These are phyloP conservation scores for Paralvinella palmiformis DNA, from an alignment of 1,140 invertebrate species.

Conservation along the genomic window DNA sequence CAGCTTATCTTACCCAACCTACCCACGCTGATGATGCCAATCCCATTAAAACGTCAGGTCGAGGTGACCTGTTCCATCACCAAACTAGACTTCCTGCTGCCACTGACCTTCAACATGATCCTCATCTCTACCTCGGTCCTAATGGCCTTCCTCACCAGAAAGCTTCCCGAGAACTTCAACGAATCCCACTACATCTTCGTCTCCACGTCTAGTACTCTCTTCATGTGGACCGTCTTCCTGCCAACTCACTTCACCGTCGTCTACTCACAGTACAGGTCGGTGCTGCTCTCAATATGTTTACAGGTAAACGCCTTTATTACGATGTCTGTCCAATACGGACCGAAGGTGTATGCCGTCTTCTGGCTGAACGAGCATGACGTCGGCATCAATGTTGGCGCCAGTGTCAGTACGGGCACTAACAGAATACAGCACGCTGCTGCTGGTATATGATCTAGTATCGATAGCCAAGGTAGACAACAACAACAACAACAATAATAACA, in stretches of 20 bases:
- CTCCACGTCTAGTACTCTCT: slow-evolving; percentile 31
- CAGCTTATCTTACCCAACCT: background rate
- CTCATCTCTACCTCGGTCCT: background rate
- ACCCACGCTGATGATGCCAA: background rate
- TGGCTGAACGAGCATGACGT: background rate
- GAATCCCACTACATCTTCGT: slow-evolving; percentile 36
- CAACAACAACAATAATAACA: too few species aligned
- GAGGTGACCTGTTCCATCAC: background rate
- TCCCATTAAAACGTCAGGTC: background rate
- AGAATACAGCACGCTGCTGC: too few species aligned
- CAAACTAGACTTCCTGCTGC: background rate
- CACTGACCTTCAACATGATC: background rate
- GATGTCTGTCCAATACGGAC: too few species aligned
- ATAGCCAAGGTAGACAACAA: too few species aligned
- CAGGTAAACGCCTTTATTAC: too few species aligned
- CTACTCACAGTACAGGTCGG: slow-evolving; percentile 18
- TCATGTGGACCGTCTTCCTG: slow-evolving; percentile 34
- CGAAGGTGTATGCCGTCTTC: too few species aligned
- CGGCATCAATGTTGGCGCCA: too few species aligned
- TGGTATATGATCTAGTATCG: too few species aligned
- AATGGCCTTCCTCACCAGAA: slow-evolving; percentile 60
- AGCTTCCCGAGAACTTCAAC: slow-evolving; percentile 37
- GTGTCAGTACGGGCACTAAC: too few species aligned
- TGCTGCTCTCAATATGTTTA: too few species aligned
- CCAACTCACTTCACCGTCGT: slow-evolving; percentile 29